A percentile compares a stretch with the other conserved stretches of the same genome.
Evolutionary conservation across 2,113 vertebrate genomes (phyloP).

Genomic region (Sisor rabdophorus): DNA sequence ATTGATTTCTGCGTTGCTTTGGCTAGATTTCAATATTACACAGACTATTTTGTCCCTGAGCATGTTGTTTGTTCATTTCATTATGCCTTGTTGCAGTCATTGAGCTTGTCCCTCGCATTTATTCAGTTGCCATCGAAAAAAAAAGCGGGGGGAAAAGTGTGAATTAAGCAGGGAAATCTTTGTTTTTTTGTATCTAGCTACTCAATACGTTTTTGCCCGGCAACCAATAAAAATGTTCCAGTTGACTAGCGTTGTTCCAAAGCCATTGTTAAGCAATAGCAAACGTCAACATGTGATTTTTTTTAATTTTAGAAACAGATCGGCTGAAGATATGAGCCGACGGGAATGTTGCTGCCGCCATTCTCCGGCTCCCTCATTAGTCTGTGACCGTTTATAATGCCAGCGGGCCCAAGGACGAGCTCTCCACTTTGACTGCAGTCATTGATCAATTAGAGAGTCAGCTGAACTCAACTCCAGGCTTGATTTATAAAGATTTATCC

Average conservation of each 20-base stretch:
- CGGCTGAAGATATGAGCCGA: constrained; percentile 27
- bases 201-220: constrained; percentile 10
- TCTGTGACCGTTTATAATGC: constrained; percentile 56
- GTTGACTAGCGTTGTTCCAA: constrained; percentile 9
- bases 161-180: constrained; percentile 35
- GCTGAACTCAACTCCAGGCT: constrained; percentile 56
- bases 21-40: constrained; percentile 59
- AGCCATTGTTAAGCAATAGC: background rate
- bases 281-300: constrained; percentile 3
- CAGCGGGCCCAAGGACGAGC: constrained; percentile 59
- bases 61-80: constrained; percentile 47
- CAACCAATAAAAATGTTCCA: background rate
- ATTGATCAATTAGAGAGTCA: constrained; percentile 62
- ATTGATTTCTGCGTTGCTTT: constrained; percentile 72
- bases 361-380: constrained; percentile 55
- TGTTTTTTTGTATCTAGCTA: background rate
- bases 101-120: constrained; percentile 33
- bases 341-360: constrained; percentile 34
- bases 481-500: constrained; percentile 65
- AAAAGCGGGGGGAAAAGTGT: constrained; percentile 30
- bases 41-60: constrained; percentile 48
- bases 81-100: constrained; percentile 50
- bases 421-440: constrained; percentile 54
- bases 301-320: background rate
- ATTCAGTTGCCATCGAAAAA: constrained; percentile 28